Base-by-base conservation (phyloP, 2,888 invertebrate genomes). In the Cerceris ruficornis region DNA sequence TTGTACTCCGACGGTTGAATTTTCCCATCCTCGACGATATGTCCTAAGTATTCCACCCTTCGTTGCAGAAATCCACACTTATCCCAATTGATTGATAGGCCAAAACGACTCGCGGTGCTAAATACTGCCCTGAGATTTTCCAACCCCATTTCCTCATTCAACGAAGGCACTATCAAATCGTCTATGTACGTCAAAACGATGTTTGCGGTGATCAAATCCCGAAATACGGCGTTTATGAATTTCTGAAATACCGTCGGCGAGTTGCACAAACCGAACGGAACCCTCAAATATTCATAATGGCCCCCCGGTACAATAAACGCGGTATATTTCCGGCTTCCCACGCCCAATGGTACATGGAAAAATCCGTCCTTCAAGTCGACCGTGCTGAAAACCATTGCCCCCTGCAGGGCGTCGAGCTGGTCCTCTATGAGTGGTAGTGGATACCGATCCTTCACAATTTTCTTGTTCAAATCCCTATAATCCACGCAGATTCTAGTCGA, bases 371-470 rank as follows among this genome's bases (percentile, higher is more conserved):
- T 73, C 1, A 86, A 75, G 43, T 8, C n/a, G 8, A 89, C 85
- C 49, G 11, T 70, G 11, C 41, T 70, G 62, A n/a, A 72, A 59
- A 28, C 28, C 4, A 2, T 28, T 28, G 28, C 28, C 28, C 28
- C 28, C 28, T 28, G 28, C 28, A 28, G 4, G 28, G 28, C 28
- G 4, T 28, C 28, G 28, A 28, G 28, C 28, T 28, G 28, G 28
- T 28, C 28, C 7, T 76, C 68, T n/a, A 69, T 62, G 4, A 86
- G 69, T 1, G 90, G 88, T 7, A 91, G 42, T 0, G 88, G 89
- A 65, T 86, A 88, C 7, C 86, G 43, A 54, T 88, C 89, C 0
- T 87, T 86, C 0, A 86, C 70, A 0, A 89, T 89, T 0, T 82
- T 75, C 5, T 58, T 46, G 67, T 91, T 92, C 0, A 75, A 6